phyloP scores from a whole-genome alignment of 2,888 invertebrate species.

The Pardosa pseudoannulata region DNA sequence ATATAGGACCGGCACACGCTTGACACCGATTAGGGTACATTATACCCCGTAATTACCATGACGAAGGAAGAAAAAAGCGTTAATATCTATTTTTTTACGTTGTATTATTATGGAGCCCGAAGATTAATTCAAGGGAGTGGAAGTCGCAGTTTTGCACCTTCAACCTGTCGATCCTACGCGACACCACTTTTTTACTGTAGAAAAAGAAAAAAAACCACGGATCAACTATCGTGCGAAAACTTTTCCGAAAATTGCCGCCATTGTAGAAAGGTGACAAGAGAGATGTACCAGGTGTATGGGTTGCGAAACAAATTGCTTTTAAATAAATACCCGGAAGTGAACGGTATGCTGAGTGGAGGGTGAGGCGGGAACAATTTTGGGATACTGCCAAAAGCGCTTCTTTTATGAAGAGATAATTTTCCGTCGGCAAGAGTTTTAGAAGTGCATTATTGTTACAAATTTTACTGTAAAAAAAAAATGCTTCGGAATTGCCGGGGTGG shows the following conservation, averaged over 20 bases:
- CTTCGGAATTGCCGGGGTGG: too few species aligned
- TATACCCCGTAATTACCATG: neutral
- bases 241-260: neutral
- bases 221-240: neutral
- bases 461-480: too few species aligned
- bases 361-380: neutral
- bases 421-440: neutral
- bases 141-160: too few species aligned
- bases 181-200: too few species aligned
- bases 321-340: constrained; percentile 5
- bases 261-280: neutral
- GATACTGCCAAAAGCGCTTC: neutral
- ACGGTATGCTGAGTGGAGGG: neutral
- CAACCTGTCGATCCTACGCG: too few species aligned
- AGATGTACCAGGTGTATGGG: neutral
- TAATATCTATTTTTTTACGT: too few species aligned
- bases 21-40: neutral
- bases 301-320: constrained; percentile 13
- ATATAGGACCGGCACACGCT: too few species aligned
- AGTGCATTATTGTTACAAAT: too few species aligned
- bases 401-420: neutral
- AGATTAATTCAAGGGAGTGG: too few species aligned
- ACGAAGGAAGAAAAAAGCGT: neutral
- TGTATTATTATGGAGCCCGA: too few species aligned
- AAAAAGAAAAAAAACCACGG: too few species aligned